phyloP scores from a whole-genome alignment of 2,113 vertebrate species.

The Urocolius indicus region DNA sequence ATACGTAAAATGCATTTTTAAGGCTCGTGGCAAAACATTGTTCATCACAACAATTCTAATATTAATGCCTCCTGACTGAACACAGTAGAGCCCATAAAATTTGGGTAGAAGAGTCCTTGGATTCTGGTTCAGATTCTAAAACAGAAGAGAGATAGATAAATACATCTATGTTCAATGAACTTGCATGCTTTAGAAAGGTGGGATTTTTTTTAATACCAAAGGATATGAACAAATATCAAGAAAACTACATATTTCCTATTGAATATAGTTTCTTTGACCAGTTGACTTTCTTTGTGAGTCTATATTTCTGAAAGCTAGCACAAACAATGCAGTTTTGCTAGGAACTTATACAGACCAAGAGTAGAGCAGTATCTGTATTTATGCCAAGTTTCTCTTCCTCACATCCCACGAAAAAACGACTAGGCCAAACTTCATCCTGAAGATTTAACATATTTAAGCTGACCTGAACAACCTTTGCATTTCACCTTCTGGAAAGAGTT shows the following conservation, averaged over 20 bases:
- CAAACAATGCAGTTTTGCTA: background rate
- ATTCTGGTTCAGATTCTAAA: constrained; percentile 96
- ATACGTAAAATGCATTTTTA: constrained; percentile 94
- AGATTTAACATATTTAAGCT: background rate
- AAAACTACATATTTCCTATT: background rate
- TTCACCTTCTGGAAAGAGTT: background rate
- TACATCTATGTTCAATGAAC: background rate
- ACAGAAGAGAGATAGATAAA: constrained; percentile 4
- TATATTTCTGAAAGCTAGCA: background rate
- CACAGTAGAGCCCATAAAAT: constrained; percentile 95
- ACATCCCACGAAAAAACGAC: background rate
- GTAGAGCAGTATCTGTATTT: background rate
- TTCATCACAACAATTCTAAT: constrained; percentile 96
- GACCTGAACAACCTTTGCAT: background rate
- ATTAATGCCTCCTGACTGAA: constrained; percentile 89
- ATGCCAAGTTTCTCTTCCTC: background rate
- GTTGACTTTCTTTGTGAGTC: background rate
- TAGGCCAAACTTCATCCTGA: background rate
- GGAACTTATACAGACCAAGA: background rate
- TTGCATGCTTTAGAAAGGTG: background rate
- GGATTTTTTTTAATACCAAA: background rate
- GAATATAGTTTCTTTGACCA: background rate
- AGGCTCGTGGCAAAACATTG: constrained; percentile 89
- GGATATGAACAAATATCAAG: background rate
- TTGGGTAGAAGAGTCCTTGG: constrained; percentile 94